phyloP scores from a whole-genome alignment of 2,113 vertebrate species.

The Rutilus rutilus region DNA sequence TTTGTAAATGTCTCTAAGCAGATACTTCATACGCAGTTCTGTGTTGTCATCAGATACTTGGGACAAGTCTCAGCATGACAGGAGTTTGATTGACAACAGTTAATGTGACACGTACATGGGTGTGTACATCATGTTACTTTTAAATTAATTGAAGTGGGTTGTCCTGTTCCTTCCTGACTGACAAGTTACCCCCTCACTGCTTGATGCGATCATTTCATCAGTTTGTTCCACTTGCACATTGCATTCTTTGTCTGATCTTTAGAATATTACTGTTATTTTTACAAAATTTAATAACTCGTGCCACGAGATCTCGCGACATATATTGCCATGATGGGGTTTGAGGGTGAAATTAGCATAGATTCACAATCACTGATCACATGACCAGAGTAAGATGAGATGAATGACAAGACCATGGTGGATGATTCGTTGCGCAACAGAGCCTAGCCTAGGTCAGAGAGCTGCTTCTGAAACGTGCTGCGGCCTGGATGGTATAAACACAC shows the following conservation, averaged over 20 bases:
- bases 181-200: not conserved
- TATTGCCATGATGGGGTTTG: too few species aligned
- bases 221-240: not conserved
- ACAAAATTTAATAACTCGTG: too few species aligned
- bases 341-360: too few species aligned
- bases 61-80: not conserved
- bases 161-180: slow-evolving; percentile 42
- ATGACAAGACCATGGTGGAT: too few species aligned
- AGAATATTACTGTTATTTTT: not conserved
- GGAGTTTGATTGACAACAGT: not conserved
- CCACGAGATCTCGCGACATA: too few species aligned
- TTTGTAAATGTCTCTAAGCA: slow-evolving; percentile 3
- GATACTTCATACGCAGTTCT: not conserved
- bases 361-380: too few species aligned
- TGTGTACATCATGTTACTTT: slow-evolving; percentile 5
- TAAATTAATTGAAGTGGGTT: not conserved
- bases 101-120: not conserved
- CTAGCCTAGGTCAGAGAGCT: too few species aligned
- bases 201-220: not conserved
- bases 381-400: too few species aligned
- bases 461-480: too few species aligned
- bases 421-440: too few species aligned
- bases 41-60: slow-evolving; percentile 23
- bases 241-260: not conserved
- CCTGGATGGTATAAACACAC: too few species aligned